Evolutionary conservation across 2,797 vertebrate species (phyloP), one percentile per base, ranked within the genome.

Genomic region (Spondyliosoma cantharus): DNA sequence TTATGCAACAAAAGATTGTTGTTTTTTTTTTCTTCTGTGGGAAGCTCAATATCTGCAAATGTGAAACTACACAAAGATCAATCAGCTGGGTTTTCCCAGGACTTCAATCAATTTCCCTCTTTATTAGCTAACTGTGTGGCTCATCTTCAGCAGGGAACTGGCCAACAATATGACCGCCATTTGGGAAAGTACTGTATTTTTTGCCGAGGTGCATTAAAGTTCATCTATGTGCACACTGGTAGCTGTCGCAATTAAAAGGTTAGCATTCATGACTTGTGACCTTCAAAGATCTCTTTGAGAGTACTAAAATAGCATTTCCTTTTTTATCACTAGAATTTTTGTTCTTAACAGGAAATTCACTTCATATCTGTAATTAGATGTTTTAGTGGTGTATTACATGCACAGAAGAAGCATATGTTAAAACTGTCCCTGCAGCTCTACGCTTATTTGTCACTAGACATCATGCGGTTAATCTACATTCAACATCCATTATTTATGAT

Each of bases 341-440:
- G 20, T 19, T 22, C 4, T 62, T 12, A 1, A 49, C 11, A 6
- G 9, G 15, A 80, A 73, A 61, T 59, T 29, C 6, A 29, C 9
- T 24, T 76, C 16, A 50, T 22, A 37, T 73, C 17, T 80, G 14
- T 32, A 64, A 52, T 76, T 61, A 45, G 25, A 66, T 1, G 14
- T 46, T 25, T 52, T 69, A 1, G 3, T 56, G 29, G 50, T 20
- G n/a, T 46, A 15, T 37, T 53, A 48, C 53, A 37, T 53, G 20
- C 16, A 48, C 43, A 9, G 4, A 56, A 60, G n/a, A 46, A 24
- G 53, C 14, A 52, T 46, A 1, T 22, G 37, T 71, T 7, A 68
- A 13, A 42, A 14, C 17, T 61, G 13, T 25, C 29, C 12, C 49
- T 19, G 3, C 16, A 27, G 22, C 49, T 65, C 60, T 22, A 20